phyloP scores from a whole-genome alignment of 1,140 invertebrate genomes.

The Ganaspis sp. region DNA sequence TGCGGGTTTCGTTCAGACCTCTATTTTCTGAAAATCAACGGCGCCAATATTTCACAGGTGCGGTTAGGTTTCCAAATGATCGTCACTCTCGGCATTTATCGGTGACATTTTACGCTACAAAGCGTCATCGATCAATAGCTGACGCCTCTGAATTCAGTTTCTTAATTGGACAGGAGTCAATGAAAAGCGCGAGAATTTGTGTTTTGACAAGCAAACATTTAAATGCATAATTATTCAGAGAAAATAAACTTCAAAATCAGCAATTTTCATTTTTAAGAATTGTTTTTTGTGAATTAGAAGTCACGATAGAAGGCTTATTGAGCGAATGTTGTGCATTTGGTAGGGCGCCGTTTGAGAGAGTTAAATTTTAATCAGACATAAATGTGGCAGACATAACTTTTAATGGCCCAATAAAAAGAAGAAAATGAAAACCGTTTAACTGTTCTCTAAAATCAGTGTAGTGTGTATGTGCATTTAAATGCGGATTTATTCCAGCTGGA shows the following conservation, averaged over 20 bases:
- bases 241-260: too few species aligned
- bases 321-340: neutral
- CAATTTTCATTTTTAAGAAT: neutral
- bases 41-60: conserved; percentile 22
- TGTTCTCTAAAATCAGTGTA: conserved; percentile 52
- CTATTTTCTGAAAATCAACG: conserved; percentile 44
- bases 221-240: neutral
- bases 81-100: neutral
- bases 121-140: conserved; percentile 19
- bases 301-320: neutral
- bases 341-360: conserved; percentile 43
- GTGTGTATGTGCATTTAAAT: conserved; percentile 46
- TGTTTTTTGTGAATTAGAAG: neutral
- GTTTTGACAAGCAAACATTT: neutral
- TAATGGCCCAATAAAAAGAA: conserved; percentile 69
- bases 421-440: conserved; percentile 64
- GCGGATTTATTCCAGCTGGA: conserved; percentile 38
- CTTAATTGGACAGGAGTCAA: conserved; percentile 5
- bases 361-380: conserved; percentile 72
- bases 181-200: neutral
- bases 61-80: conserved; percentile 7
- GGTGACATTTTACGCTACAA: conserved; percentile 3
- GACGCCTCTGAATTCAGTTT: neutral
- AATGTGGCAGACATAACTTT: conserved; percentile 69
- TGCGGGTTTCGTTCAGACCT: conserved; percentile 38